phyloP scores from a whole-genome alignment of 2,888 invertebrate genomes.

The Agriopis marginaria region DNA sequence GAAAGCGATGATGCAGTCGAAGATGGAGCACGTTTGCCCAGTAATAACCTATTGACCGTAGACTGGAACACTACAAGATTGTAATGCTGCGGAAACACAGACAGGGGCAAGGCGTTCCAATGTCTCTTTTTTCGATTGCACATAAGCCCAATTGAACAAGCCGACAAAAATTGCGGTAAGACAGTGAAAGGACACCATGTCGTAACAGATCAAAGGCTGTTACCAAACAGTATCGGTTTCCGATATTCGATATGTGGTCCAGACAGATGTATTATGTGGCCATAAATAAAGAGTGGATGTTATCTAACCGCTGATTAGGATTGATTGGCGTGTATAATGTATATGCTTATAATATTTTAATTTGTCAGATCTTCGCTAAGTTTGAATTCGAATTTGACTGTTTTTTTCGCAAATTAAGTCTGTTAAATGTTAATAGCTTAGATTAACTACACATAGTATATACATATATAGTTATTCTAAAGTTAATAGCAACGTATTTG shows the following conservation, averaged over 20 bases:
- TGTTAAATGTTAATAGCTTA: no score
- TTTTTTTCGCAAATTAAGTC: no score
- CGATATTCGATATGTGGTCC: slow-evolving; percentile 35
- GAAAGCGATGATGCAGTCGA: no score
- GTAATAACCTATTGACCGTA: no score
- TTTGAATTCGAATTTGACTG: not conserved
- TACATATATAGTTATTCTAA: no score
- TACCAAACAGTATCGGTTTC: slow-evolving; percentile 40
- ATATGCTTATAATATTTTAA: not conserved
- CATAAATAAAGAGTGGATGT: slow-evolving; percentile 15
- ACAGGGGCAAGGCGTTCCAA: no score
- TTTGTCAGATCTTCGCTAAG: not conserved
- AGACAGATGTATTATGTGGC: slow-evolving; percentile 28
- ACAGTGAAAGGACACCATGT: slow-evolving; percentile 55
- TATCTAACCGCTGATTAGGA: slow-evolving; percentile 30
- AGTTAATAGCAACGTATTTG: no score
- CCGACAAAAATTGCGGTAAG: slow-evolving; percentile 36
- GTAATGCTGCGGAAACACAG: no score
- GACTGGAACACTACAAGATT: no score
- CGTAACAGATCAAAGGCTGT: slow-evolving; percentile 40
- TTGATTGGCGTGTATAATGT: slow-evolving; percentile 3
- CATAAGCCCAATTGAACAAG: slow-evolving; percentile 26
- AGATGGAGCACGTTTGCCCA: no score
- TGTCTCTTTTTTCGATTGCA: not conserved
- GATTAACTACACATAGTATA: no score